phyloP scores from a whole-genome alignment of 2,113 vertebrate species.

The Bolborhynchus lineola region DNA sequence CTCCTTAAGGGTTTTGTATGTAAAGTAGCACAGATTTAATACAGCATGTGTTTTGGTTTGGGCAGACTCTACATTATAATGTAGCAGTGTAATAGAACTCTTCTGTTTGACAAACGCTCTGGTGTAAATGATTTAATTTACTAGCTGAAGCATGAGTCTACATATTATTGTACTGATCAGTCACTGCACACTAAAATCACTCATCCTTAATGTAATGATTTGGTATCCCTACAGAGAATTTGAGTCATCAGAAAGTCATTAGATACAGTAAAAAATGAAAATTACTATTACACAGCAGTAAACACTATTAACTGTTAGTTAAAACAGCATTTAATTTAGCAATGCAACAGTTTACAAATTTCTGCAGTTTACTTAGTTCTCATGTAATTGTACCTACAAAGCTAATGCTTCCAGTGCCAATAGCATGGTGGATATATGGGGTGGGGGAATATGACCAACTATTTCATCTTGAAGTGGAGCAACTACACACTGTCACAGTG shows the following conservation, averaged over 20 bases:
- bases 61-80: conserved; percentile 69
- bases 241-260: conserved; percentile 87
- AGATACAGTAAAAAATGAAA: conserved; percentile 89
- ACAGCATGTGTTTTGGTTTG: conserved; percentile 69
- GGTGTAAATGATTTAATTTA: conserved; percentile 82
- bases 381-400: conserved; percentile 71
- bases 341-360: conserved; percentile 77
- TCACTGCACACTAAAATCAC: conserved; percentile 83
- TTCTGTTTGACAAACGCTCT: conserved; percentile 74
- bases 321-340: conserved; percentile 88
- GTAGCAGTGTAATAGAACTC: conserved; percentile 67
- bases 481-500: not conserved
- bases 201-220: conserved; percentile 88
- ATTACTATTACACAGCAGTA: conserved; percentile 86
- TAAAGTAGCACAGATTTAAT: conserved; percentile 48
- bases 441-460: not conserved
- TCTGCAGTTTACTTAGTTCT: conserved; percentile 77
- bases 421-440: not conserved
- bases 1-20: conserved; percentile 8
- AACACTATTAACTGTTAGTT: conserved; percentile 89
- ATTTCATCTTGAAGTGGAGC: not conserved
- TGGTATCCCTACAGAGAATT: conserved; percentile 86
- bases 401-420: conserved; percentile 59
- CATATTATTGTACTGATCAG: conserved; percentile 83
- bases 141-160: conserved; percentile 75